phyloP scores from a whole-genome alignment of 2,797 vertebrate species.

The Cyclopterus lumpus region DNA sequence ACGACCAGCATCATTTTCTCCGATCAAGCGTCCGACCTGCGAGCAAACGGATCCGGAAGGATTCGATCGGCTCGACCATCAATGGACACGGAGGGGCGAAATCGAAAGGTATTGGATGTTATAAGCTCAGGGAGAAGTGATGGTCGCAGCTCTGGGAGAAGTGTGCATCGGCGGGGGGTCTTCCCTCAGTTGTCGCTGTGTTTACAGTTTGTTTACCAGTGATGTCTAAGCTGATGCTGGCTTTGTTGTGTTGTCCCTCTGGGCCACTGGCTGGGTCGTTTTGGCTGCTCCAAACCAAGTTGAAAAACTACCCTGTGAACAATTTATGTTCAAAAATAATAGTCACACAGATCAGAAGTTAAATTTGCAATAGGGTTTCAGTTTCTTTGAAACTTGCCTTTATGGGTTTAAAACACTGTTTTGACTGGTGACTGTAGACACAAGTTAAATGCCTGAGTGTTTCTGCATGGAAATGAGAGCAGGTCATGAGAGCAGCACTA shows the following conservation, averaged over 20 bases:
- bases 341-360: not conserved
- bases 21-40: conserved; percentile 98
- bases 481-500: not conserved
- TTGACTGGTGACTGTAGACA: not conserved
- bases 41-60: conserved; percentile 97
- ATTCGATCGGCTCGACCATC: conserved; percentile 87
- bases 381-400: not conserved
- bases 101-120: conserved; percentile 89
- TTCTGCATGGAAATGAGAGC: not conserved
- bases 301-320: conserved; percentile 38
- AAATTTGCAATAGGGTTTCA: conserved; percentile 16
- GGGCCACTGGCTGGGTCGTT: conserved; percentile 11
- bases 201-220: conserved; percentile 25
- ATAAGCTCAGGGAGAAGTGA: conserved; percentile 11
- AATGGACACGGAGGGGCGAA: conserved; percentile 87
- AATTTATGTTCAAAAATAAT: not conserved
- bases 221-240: conserved; percentile 13
- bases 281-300: conserved; percentile 10
- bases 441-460: not conserved
- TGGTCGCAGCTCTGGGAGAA: conserved; percentile 30
- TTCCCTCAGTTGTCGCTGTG: conserved; percentile 16
- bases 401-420: not conserved
- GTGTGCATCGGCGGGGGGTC: conserved; percentile 31
- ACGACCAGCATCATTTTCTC: conserved; percentile 99
- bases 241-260: conserved; percentile 24